Percentiles rank a stretch among this genome's conserved stretches.
Evolutionary conservation across 2,113 vertebrate species (phyloP).

Genomic region (Callospermophilus lateralis): DNA sequence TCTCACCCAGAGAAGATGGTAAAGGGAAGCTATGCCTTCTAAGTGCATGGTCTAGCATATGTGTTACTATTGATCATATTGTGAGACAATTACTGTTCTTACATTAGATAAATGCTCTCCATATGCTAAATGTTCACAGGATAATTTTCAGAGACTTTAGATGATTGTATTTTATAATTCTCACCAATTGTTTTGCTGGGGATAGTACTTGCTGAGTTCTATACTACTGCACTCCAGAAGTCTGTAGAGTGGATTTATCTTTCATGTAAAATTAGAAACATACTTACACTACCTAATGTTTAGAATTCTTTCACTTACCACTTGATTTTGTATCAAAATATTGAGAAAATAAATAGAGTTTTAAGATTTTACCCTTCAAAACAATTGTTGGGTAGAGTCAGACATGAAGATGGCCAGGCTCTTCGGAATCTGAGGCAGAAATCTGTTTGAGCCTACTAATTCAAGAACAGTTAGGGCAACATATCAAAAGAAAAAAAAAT

Average conservation of each 20-base stretch:
- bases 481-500: not conserved
- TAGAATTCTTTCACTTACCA: conserved; percentile 24
- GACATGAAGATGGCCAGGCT: no score
- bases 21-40: not conserved
- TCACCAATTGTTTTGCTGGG: not conserved
- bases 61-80: not conserved
- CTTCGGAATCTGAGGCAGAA: not conserved
- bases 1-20: not conserved
- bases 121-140: not conserved
- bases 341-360: not conserved
- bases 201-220: not conserved
- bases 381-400: not conserved
- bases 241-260: conserved; percentile 2
- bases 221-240: not conserved
- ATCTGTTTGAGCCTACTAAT: not conserved
- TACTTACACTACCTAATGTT: not conserved
- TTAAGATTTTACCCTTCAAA: not conserved
- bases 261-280: conserved; percentile 11
- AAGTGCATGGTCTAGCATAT: not conserved
- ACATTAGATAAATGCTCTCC: not conserved
- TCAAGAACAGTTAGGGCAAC: not conserved
- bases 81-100: not conserved
- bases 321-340: conserved; percentile 25
- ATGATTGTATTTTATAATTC: not conserved
- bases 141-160: not conserved